A percentile compares a stretch with the other conserved stretches of the same genome.
These are phyloP conservation scores for Tetranychus urticae DNA, from an alignment of 1,140 invertebrate genomes.

Conservation along the genomic window DNA sequence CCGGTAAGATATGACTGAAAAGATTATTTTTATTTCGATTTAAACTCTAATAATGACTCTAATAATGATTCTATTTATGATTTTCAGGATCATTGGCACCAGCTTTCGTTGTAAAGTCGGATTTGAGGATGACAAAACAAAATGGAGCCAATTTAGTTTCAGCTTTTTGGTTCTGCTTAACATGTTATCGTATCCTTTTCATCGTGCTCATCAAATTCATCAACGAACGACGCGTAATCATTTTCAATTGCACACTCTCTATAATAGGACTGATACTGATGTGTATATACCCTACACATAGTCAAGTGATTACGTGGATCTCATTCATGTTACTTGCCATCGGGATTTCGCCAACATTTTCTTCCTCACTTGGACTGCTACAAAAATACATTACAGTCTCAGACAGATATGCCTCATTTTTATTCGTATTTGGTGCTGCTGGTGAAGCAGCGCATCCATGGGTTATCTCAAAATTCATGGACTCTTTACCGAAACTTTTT, in stretches of 20 bases:
- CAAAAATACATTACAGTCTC: not conserved
- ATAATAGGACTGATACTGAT: not conserved
- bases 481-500: not conserved
- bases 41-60: too few relatives aligned
- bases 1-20: not conserved
- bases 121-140: not conserved
- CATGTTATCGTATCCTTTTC: not conserved
- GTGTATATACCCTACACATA: not conserved
- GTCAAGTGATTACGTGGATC: not conserved
- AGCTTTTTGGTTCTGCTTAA: not conserved
- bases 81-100: not conserved
- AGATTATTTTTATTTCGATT: not conserved
- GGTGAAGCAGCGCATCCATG: not conserved
- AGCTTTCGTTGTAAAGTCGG: not conserved
- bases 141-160: not conserved
- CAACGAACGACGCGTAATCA: not conserved
- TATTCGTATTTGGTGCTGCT: not conserved
- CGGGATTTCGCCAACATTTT: not conserved
- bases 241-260: not conserved
- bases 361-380: not conserved
- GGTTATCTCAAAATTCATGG: not conserved
- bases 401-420: not conserved
- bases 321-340: not conserved
- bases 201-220: not conserved
- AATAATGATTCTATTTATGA: not conserved